These are phyloP conservation scores for Solenodon paradoxus DNA, from an alignment of 2,113 vertebrate species.

Conservation along the genomic window DNA sequence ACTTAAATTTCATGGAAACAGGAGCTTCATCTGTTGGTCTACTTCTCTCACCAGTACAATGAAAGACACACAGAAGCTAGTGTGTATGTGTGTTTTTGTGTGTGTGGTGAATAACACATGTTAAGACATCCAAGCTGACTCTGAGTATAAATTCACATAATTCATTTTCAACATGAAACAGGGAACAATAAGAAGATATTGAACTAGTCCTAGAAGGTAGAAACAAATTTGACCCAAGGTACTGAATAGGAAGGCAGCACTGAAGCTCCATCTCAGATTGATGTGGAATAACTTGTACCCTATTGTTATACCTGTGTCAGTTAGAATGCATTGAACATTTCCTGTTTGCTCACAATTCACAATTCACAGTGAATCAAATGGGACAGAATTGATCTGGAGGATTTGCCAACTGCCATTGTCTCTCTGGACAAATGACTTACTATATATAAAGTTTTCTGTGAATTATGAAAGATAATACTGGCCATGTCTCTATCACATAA, in stretches of 20 bases:
- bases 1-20: neutral
- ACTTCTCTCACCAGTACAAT: neutral
- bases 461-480: constrained; percentile 6
- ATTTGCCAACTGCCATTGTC: neutral
- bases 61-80: neutral
- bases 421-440: neutral
- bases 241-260: neutral
- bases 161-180: neutral
- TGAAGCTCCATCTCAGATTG: neutral
- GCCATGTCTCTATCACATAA: neutral
- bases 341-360: neutral
- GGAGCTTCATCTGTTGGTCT: neutral
- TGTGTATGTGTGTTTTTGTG: neutral
- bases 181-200: neutral
- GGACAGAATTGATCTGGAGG: neutral
- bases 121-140: neutral
- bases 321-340: neutral
- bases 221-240: neutral
- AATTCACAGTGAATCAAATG: constrained; percentile 17
- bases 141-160: neutral
- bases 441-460: neutral
- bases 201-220: neutral
- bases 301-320: neutral
- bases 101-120: neutral
- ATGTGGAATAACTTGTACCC: neutral